phyloP scores from a whole-genome alignment of 2,797 vertebrate genomes.

The Mallotus villosus region DNA sequence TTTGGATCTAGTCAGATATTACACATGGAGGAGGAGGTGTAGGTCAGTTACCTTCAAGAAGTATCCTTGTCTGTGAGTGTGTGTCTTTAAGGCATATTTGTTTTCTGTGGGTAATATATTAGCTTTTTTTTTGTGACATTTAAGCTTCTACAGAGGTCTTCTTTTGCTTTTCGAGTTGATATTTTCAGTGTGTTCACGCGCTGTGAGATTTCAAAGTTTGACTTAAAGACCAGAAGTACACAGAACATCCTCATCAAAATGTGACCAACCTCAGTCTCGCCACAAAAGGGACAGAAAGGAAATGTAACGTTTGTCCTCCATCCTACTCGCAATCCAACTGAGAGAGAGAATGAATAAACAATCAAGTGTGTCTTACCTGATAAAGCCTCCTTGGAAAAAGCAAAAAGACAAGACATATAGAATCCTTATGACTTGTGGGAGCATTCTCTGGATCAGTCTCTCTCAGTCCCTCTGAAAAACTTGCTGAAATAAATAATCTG shows the following conservation, averaged over 20 bases:
- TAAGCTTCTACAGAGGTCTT: too few species aligned
- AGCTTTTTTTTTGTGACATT: neutral
- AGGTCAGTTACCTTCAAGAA: neutral
- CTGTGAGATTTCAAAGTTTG: too few species aligned
- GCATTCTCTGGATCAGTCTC: constrained; percentile 75
- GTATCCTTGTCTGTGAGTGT: neutral
- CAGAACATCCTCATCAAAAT: too few species aligned
- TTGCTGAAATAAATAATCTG: constrained; percentile 48
- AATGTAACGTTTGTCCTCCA: too few species aligned
- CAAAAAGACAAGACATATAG: constrained; percentile 75
- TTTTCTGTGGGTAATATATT: neutral
- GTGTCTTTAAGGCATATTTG: neutral
- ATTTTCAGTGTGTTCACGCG: too few species aligned
- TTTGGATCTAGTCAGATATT: neutral
- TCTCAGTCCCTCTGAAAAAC: constrained; percentile 61
- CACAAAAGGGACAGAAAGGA: too few species aligned
- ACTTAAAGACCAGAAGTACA: too few species aligned
- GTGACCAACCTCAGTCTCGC: too few species aligned
- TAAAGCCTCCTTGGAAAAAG: constrained; percentile 78
- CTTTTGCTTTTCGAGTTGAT: too few species aligned
- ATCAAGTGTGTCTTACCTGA: constrained; percentile 69
- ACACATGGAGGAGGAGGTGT: neutral
- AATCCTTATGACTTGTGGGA: constrained; percentile 78
- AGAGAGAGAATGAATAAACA: neutral
- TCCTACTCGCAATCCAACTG: neutral